Evolutionary conservation across 2,888 invertebrate genomes (phyloP).

Genomic region (Stenoptilia bipunctidactyla): DNA sequence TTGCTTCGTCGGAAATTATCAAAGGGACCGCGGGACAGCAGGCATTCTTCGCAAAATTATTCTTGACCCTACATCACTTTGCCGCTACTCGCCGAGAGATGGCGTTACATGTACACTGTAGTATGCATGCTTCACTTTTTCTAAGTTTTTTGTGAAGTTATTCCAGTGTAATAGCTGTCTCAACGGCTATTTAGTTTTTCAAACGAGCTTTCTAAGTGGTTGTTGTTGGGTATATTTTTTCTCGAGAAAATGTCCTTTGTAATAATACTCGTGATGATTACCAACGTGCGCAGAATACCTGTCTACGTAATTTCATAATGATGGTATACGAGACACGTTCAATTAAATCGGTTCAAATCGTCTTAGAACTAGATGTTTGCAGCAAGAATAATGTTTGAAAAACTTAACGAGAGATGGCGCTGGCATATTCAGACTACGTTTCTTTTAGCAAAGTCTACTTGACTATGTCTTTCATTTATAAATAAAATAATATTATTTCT

Average conservation of each 20-base stretch:
- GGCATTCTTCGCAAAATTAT: constrained; percentile 53
- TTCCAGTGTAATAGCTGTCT: constrained; percentile 46
- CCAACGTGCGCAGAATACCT: constrained; percentile 30
- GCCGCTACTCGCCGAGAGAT: constrained; percentile 58
- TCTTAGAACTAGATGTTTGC: background rate
- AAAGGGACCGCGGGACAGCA: constrained; percentile 57
- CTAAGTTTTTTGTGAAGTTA: constrained; percentile 12
- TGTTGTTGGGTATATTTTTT: constrained; percentile 34
- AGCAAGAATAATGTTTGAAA: constrained; percentile 10
- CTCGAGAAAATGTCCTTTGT: constrained; percentile 50
- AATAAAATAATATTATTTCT: too few species aligned
- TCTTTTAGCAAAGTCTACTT: too few species aligned
- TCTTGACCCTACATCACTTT: constrained; percentile 48
- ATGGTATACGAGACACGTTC: constrained; percentile 29
- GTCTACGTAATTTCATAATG: constrained; percentile 48
- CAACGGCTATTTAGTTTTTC: constrained; percentile 65
- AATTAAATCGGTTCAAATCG: constrained; percentile 15
- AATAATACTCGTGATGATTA: constrained; percentile 58
- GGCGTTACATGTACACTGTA: constrained; percentile 59
- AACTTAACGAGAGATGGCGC: constrained; percentile 32
- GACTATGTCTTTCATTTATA: too few species aligned
- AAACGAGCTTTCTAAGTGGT: constrained; percentile 63
- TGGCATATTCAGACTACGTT: too few species aligned
- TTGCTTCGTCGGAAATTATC: constrained; percentile 67
- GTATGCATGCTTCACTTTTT: constrained; percentile 46